Evolutionary conservation across 2,113 vertebrate genomes (phyloP).

Genomic region (Fregata magnificens): DNA sequence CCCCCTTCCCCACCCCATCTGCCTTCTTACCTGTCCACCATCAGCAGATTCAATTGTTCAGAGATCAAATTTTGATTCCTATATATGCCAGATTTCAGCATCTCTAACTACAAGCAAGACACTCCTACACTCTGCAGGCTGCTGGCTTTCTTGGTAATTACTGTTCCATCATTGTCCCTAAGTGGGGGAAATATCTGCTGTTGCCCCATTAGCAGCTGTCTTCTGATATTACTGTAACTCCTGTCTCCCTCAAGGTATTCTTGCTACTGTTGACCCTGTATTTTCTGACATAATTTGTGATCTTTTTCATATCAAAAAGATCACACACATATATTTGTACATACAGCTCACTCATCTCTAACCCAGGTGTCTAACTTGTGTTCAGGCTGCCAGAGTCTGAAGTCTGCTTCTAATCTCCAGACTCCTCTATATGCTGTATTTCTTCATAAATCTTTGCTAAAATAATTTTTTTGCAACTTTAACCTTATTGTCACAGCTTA

Average conservation of each 20-base stretch:
- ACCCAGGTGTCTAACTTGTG: neutral
- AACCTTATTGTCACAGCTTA: neutral
- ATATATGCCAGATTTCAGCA: neutral
- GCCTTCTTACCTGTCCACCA: neutral
- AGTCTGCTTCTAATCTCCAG: neutral
- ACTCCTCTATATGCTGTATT: neutral
- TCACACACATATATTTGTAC: neutral
- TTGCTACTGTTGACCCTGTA: neutral
- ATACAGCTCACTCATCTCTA: neutral
- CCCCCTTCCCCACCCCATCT: neutral
- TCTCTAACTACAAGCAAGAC: neutral
- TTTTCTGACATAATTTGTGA: conserved; percentile 39
- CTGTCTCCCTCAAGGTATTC: neutral
- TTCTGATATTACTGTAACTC: conserved; percentile 8
- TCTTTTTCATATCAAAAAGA: conserved; percentile 7
- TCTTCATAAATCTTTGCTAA: neutral
- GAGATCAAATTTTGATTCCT: neutral
- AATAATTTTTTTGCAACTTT: neutral
- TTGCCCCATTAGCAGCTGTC: conserved; percentile 35
- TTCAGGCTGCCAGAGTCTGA: neutral
- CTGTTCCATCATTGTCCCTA: neutral
- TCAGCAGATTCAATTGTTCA: neutral
- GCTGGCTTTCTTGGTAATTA: neutral
- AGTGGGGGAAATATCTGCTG: neutral
- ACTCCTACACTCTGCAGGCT: neutral